phyloP scores from a whole-genome alignment of 2,797 vertebrate species.

The Mallotus villosus region DNA sequence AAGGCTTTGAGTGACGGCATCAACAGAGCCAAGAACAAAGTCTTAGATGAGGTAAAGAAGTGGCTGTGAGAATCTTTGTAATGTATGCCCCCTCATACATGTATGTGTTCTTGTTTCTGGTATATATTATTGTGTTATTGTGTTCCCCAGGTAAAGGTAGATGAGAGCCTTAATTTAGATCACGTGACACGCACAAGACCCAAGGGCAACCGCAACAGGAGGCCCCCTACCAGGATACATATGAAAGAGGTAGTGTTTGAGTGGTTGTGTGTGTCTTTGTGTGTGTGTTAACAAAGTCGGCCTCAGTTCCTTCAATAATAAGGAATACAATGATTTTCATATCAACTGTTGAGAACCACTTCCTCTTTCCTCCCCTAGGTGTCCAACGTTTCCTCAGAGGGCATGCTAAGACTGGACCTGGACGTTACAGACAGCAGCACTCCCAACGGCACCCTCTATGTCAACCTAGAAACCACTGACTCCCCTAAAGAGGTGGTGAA shows the following conservation, averaged over 20 bases:
- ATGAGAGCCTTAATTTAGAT: conserved; percentile 84
- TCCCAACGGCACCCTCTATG: conserved; percentile 62
- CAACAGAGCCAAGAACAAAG: conserved; percentile 89
- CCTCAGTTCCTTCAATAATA: not conserved
- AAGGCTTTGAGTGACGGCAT: conserved; percentile 89
- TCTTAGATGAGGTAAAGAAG: conserved; percentile 87
- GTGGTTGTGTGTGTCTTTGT: not conserved
- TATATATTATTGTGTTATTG: not conserved
- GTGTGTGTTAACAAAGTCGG: not conserved
- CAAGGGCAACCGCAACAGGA: conserved; percentile 80
- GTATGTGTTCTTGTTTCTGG: not conserved
- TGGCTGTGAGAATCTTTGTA: not conserved
- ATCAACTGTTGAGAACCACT: not conserved
- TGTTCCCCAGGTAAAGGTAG: conserved; percentile 83
- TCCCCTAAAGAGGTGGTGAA: conserved; percentile 60
- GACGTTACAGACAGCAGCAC: conserved; percentile 72
- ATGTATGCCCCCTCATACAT: not conserved
- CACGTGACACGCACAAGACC: conserved; percentile 88
- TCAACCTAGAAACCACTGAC: conserved; percentile 42
- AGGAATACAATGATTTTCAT: not conserved
- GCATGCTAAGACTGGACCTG: conserved; percentile 84
- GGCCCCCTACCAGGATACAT: conserved; percentile 92
- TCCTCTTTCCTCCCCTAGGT: conserved; percentile 67
- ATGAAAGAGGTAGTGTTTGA: conserved; percentile 84
- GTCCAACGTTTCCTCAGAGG: conserved; percentile 82